phyloP scores from a whole-genome alignment of 2,797 vertebrate species.

The Ctenosaura bakeri region DNA sequence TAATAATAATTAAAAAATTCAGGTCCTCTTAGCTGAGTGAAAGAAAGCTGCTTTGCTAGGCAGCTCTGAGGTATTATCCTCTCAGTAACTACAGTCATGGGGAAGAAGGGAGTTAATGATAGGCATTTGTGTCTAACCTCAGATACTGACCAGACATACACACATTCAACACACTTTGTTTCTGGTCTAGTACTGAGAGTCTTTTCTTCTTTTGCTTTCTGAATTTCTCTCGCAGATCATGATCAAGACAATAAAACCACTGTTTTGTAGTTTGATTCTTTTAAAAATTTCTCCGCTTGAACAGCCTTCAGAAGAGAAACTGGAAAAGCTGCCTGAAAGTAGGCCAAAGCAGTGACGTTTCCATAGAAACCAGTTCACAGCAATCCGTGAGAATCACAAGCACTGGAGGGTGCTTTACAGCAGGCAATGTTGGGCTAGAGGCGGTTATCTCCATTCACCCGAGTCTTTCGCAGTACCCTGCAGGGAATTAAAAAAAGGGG shows the following conservation, averaged over 20 bases:
- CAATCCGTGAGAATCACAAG: constrained; percentile 90
- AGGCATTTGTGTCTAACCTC: constrained; percentile 61
- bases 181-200: constrained; percentile 65
- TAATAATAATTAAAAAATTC: background rate
- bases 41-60: constrained; percentile 6
- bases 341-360: constrained; percentile 91
- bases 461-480: constrained; percentile 91
- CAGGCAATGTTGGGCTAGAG: constrained; percentile 83
- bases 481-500: constrained; percentile 47
- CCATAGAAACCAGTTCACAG: constrained; percentile 93
- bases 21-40: background rate
- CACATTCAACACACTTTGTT: constrained; percentile 42
- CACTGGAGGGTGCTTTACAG: constrained; percentile 80
- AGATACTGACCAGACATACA: constrained; percentile 51
- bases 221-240: background rate
- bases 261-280: constrained; percentile 42
- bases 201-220: background rate
- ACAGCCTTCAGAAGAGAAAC: constrained; percentile 77
- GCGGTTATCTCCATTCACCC: constrained; percentile 94
- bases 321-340: constrained; percentile 91
- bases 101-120: background rate
- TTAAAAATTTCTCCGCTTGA: constrained; percentile 71
- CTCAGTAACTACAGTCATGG: background rate
- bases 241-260: constrained; percentile 24
- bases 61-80: constrained; percentile 11